Evolutionary conservation across 1,140 invertebrate species (phyloP).

Genomic region (Drosophila santomea): DNA sequence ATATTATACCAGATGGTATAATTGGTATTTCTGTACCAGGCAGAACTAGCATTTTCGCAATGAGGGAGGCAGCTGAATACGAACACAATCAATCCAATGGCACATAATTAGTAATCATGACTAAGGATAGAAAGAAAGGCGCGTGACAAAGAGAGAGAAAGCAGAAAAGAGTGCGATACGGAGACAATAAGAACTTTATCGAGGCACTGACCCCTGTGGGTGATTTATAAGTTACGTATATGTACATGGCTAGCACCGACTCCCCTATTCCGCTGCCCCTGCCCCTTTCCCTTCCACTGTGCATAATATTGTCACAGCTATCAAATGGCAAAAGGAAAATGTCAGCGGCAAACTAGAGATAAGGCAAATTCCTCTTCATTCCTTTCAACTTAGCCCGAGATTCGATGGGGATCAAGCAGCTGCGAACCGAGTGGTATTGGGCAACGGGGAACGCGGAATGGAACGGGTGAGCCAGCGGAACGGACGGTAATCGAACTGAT

Average conservation of each 20-base stretch:
- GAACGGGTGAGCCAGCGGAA: neutral
- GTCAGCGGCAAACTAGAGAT: conserved; percentile 40
- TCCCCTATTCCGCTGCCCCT: neutral
- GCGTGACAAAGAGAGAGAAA: conserved; percentile 14
- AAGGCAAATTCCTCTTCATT: conserved; percentile 32
- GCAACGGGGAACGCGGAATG: neutral
- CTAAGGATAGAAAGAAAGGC: conserved; percentile 27
- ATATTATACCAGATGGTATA: neutral
- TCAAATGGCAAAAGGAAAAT: conserved; percentile 48
- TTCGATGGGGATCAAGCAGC: conserved; percentile 46
- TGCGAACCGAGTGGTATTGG: neutral
- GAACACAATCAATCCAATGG: conserved; percentile 23
- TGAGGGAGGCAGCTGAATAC: neutral
- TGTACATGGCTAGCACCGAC: neutral
- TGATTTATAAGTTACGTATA: conserved; percentile 22
- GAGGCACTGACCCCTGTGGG: conserved; percentile 54
- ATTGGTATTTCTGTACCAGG: neutral
- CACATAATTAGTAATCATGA: conserved; percentile 41
- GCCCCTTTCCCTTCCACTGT: neutral
- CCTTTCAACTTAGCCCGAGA: conserved; percentile 6
- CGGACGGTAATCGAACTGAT: conserved; percentile 20
- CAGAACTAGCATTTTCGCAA: neutral
- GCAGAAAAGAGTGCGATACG: neutral
- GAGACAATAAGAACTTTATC: conserved; percentile 48
- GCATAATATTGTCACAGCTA: conserved; percentile 55